Percentiles rank a stretch among this genome's conserved stretches.
phyloP scores from a whole-genome alignment of 2,113 vertebrate genomes.

The Thunnus maccoyii region DNA sequence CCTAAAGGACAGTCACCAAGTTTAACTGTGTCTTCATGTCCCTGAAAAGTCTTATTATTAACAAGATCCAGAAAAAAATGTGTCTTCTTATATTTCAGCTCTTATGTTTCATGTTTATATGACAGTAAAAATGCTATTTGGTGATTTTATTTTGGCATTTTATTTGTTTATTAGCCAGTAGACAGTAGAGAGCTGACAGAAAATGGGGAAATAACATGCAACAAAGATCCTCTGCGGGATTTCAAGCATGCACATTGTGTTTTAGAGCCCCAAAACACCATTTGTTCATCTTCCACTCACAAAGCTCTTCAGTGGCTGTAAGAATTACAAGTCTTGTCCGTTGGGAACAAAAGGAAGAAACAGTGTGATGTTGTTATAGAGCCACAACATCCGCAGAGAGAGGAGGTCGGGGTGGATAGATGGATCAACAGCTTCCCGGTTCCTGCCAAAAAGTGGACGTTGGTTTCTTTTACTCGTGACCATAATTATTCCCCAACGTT shows the following conservation, averaged over 20 bases:
- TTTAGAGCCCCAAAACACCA: no score
- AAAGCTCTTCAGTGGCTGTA: background rate
- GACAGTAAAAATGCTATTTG: background rate
- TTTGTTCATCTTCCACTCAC: no score
- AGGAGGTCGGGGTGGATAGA: background rate
- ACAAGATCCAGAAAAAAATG: no score
- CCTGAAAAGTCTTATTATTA: background rate
- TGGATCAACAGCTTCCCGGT: slow-evolving; percentile 4
- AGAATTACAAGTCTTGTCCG: background rate
- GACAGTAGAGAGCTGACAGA: background rate
- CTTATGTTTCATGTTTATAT: no score
- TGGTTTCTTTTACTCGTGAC: slow-evolving; percentile 21
- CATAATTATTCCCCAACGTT: slow-evolving; percentile 1
- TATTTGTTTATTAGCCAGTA: background rate
- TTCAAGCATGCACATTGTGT: no score
- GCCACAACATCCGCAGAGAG: background rate
- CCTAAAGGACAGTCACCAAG: background rate
- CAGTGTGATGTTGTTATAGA: background rate
- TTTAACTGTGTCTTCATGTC: background rate
- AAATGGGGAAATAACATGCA: background rate
- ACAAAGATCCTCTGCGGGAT: background rate
- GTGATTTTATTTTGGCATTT: background rate
- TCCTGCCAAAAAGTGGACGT: background rate
- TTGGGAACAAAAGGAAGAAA: background rate
- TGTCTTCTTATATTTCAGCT: no score